Base-by-base conservation (phyloP, 2,113 vertebrate genomes). In the Ciconia maguari region DNA sequence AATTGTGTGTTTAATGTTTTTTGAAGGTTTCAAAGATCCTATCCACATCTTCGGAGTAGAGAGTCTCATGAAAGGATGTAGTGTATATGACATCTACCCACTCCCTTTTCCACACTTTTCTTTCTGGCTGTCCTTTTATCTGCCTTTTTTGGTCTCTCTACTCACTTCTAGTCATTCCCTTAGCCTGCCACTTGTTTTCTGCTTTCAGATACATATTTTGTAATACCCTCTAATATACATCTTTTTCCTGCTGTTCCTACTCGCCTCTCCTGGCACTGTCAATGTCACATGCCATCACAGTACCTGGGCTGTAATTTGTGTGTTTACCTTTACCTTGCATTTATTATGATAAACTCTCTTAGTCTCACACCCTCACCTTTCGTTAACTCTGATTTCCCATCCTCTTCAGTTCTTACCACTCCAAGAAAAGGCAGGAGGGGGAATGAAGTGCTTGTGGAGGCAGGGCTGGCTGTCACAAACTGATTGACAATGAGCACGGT, bases 401-500 rank as follows among this genome's bases (percentile, higher is more conserved):
- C 61, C 72, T 61, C 74, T 80, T 77, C 84, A 76, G 46, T 49
- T 97, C 91, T 80, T 36, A 52, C 36, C 54, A 32, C 70, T 76
- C 41, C 70, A 79, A 79, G 89, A 21, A 79, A 89, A 90, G 74
- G 94, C 17, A 6, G 85, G 51, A 90, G 48, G 57, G 61, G 74
- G 85, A 89, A 93, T 24, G 80, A 89, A 93, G 83, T 68, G 83
- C 74, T 83, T 49, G 70, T 0, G 11, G 93, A 96, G 91, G 93
- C 85, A 96, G 87, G 36, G 80, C 79, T 87, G 90, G 89, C 87
- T 93, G 92, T 94, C 93, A 89, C 48, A 90, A 74, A 42, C 6
- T 96, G 96, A 97, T 66, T 97, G 97, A 95, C 96, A 95, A 83
- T 3, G 46, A 79, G 70, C 79, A 87, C 1, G 1, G 76, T 91